phyloP scores from a whole-genome alignment of 2,888 invertebrate species.

The Kuschelorhynchus macadamiae region DNA sequence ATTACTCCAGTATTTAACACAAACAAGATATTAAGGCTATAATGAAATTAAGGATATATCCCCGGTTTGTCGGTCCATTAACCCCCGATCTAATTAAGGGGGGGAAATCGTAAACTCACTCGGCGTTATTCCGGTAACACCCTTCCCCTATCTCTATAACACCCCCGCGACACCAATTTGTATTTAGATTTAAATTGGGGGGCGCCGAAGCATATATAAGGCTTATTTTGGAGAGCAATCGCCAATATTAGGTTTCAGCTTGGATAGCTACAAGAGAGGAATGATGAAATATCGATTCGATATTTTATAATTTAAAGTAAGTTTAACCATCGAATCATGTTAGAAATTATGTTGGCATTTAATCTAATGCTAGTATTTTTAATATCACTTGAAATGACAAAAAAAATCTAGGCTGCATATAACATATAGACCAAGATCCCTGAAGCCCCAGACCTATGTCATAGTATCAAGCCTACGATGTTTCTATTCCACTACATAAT shows the following conservation, averaged over 20 bases:
- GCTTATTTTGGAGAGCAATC: slow-evolving; percentile 19
- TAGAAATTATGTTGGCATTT: no score
- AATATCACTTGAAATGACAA: no score
- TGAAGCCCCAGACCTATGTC: no score
- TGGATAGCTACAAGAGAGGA: neutral
- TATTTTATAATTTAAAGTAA: no score
- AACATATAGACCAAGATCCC: no score
- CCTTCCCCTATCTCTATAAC: slow-evolving; percentile 8
- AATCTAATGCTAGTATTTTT: no score
- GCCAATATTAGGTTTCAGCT: slow-evolving; percentile 16
- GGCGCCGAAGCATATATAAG: slow-evolving; percentile 14
- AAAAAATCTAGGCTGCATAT: no score
- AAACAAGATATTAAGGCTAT: slow-evolving; percentile 33
- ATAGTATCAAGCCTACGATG: no score
- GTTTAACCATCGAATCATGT: no score
- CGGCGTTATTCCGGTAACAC: neutral
- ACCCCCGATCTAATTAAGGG: slow-evolving; percentile 32
- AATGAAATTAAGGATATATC: slow-evolving; percentile 43
- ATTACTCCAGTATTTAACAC: no score
- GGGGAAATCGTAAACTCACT: slow-evolving; percentile 26
- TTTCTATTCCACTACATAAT: no score
- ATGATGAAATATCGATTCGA: no score
- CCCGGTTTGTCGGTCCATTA: slow-evolving; percentile 41
- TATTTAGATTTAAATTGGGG: slow-evolving; percentile 40
- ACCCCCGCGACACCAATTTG: slow-evolving; percentile 31